Conservation (phyloP, 2,113 vertebrate species). For the Sinocyclocheilus anophthalmus region DNA sequence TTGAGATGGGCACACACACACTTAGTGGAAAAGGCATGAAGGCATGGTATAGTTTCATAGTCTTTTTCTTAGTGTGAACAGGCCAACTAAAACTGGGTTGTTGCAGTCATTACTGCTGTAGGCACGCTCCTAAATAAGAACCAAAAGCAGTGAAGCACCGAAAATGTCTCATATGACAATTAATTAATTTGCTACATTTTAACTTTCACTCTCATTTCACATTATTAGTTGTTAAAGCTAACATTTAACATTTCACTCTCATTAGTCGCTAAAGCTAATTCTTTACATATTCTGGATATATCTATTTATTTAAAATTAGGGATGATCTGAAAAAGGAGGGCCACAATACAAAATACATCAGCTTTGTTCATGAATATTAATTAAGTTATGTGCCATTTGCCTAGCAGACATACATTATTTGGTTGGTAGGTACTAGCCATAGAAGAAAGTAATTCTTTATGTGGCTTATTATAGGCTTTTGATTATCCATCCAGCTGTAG, state of each 20-base stretch:
- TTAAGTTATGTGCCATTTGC: background rate
- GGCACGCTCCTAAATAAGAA: background rate
- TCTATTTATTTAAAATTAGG: background rate
- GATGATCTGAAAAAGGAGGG: background rate
- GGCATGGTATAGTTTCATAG: constrained; percentile 1
- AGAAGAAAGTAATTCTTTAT: too few species aligned
- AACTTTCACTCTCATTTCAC: background rate
- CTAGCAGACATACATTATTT: background rate
- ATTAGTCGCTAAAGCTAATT: background rate
- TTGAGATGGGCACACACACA: constrained; percentile 36
- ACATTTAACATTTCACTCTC: background rate
- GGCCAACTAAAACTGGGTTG: constrained; percentile 1
- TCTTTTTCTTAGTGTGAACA: background rate
- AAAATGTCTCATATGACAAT: background rate
- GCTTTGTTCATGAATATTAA: background rate
- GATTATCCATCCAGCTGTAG: background rate
- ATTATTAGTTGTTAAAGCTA: background rate
- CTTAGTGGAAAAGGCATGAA: constrained; percentile 31
- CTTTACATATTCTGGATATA: background rate
- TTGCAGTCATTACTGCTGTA: background rate
- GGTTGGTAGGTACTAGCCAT: background rate
- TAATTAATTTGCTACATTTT: background rate
- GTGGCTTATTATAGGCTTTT: background rate
- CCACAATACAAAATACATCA: background rate
- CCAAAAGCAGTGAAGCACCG: background rate